A percentile compares a stretch with the other conserved stretches of the same genome.
Conservation (phyloP, 1,140 invertebrate species). For the Bombus consobrinus region DNA sequence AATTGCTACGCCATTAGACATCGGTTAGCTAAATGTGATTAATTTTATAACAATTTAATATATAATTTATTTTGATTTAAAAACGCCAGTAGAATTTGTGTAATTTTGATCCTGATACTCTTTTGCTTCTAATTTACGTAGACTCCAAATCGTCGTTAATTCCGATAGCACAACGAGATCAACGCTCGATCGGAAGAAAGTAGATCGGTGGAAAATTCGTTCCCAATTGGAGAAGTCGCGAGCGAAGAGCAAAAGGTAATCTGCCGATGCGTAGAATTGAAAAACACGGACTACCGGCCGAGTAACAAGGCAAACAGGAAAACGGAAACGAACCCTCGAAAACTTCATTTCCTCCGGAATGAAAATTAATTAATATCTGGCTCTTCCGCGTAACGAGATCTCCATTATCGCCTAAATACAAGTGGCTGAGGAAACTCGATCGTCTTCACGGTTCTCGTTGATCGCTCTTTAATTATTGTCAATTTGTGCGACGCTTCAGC, state of each 20-base stretch:
- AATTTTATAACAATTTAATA: too few species aligned
- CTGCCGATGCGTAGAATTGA: slow-evolving; percentile 2
- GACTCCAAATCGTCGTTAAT: too few species aligned
- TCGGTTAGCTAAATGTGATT: too few species aligned
- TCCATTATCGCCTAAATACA: not conserved
- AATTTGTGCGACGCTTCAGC: not conserved
- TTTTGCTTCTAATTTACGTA: too few species aligned
- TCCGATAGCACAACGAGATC: too few species aligned
- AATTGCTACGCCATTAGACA: not conserved
- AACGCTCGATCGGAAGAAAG: not conserved
- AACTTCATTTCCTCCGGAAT: slow-evolving; percentile 9
- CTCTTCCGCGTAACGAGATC: not conserved
- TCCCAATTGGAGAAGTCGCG: not conserved
- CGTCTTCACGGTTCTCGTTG: not conserved
- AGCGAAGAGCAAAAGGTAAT: not conserved
- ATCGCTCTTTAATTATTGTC: not conserved
- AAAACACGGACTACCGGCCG: not conserved
- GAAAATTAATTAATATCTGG: slow-evolving; percentile 36
- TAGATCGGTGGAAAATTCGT: not conserved
- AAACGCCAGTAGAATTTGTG: too few species aligned
- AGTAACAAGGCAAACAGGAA: not conserved
- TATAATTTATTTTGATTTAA: too few species aligned
- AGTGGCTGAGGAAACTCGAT: not conserved
- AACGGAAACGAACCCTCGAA: slow-evolving; percentile 19
- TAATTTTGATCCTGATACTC: too few species aligned